phyloP scores from a whole-genome alignment of 2,888 invertebrate genomes.

The Pristionchus maxplancki region DNA sequence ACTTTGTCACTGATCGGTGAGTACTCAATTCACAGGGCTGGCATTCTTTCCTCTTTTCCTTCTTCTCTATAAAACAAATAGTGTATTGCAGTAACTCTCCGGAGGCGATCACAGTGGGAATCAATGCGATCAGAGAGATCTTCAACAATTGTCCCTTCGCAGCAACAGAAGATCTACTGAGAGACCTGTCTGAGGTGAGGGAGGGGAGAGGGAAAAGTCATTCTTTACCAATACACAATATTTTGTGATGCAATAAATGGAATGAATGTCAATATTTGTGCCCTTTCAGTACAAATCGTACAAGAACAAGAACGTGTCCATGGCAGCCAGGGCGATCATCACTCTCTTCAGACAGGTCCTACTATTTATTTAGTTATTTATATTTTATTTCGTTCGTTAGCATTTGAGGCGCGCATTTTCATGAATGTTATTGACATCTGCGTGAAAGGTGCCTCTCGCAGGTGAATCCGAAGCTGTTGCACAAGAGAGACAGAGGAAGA shows the following conservation, averaged over 20 bases:
- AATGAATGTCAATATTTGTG: too few species aligned
- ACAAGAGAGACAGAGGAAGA: conserved; percentile 82
- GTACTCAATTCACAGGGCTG: not conserved
- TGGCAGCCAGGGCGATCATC: conserved; percentile 92
- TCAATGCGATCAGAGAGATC: conserved; percentile 95
- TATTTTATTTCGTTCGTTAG: not conserved
- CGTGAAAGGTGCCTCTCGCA: not conserved
- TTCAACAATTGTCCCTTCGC: conserved; percentile 93
- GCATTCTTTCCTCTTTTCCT: not conserved
- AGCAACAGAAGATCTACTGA: conserved; percentile 91
- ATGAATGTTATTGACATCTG: not conserved
- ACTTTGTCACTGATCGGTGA: conserved; percentile 93
- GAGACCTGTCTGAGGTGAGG: conserved; percentile 88
- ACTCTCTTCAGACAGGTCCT: conserved; percentile 81
- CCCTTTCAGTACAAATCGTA: conserved; percentile 74
- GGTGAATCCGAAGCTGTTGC: conserved; percentile 76
- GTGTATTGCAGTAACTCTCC: conserved; percentile 66
- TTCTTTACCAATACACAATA: too few species aligned
- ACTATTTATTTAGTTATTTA: not conserved
- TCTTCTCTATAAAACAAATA: not conserved
- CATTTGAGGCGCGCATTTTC: too few species aligned
- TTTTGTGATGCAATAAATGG: too few species aligned
- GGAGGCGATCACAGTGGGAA: conserved; percentile 79
- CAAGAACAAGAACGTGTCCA: conserved; percentile 87
- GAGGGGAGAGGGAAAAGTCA: too few species aligned